A percentile compares a stretch with the other conserved stretches of the same genome.
phyloP scores from a whole-genome alignment of 2,113 vertebrate species.

The Vanacampus margaritifer region DNA sequence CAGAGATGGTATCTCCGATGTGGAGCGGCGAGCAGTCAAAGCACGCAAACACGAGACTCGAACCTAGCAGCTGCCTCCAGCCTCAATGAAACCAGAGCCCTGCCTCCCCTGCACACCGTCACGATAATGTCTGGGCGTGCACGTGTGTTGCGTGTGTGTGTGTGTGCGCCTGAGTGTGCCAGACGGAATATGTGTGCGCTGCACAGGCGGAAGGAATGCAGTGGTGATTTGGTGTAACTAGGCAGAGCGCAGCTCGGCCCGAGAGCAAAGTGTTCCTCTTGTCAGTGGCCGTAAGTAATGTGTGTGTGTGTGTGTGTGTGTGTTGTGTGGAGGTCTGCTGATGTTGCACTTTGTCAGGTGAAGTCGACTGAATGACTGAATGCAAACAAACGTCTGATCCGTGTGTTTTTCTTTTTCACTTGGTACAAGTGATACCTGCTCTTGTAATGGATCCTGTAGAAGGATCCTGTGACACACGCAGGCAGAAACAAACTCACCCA shows the following conservation, averaged over 20 bases:
- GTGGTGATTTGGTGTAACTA: slow-evolving; percentile 53
- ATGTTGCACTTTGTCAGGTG: slow-evolving; percentile 53
- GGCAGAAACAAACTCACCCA: slow-evolving; percentile 20
- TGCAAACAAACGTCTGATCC: slow-evolving; percentile 35
- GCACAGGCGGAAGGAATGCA: slow-evolving; percentile 50
- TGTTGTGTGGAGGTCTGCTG: slow-evolving; percentile 40
- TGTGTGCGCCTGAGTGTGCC: slow-evolving; percentile 17
- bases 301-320: neutral
- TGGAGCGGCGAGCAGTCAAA: slow-evolving; percentile 42
- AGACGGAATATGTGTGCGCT: slow-evolving; percentile 36
- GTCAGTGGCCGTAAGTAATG: slow-evolving; percentile 13
- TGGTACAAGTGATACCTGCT: slow-evolving; percentile 39
- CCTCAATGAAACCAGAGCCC: slow-evolving; percentile 73
- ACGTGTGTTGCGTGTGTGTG: slow-evolving; percentile 12
- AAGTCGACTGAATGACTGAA: slow-evolving; percentile 42
- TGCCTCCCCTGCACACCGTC: slow-evolving; percentile 55
- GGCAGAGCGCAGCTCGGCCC: slow-evolving; percentile 40
- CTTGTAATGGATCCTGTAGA: slow-evolving; percentile 54
- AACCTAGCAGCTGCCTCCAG: slow-evolving; percentile 57
- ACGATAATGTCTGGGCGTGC: slow-evolving; percentile 43
- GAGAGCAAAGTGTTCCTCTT: slow-evolving; percentile 42
- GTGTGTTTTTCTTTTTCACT: slow-evolving; percentile 24
- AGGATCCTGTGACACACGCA: slow-evolving; percentile 26
- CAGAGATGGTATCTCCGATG: slow-evolving; percentile 54
- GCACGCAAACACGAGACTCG: slow-evolving; percentile 59